A percentile compares a stretch with the other conserved stretches of the same genome.
phyloP scores from a whole-genome alignment of 2,888 invertebrate species.

The Heliconius ismenius region DNA sequence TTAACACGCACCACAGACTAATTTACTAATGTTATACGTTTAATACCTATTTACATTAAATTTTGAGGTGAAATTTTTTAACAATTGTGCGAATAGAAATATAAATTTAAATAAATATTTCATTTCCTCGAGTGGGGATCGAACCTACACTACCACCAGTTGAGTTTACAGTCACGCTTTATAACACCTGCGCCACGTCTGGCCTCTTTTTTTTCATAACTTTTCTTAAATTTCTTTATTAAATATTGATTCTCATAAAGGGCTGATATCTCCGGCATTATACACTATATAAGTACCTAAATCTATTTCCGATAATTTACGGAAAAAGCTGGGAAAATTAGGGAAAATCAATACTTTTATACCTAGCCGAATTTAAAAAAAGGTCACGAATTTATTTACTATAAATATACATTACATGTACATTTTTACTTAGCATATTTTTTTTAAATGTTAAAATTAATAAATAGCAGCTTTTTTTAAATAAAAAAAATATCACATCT shows the following conservation, averaged over 20 bases:
- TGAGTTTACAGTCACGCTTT: neutral
- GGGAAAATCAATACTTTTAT: too few species aligned
- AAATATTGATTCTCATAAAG: neutral
- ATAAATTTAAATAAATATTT: too few species aligned
- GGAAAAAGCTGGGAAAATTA: neutral
- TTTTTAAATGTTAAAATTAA: too few species aligned
- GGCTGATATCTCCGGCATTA: neutral
- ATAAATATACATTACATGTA: too few species aligned
- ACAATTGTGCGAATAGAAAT: too few species aligned
- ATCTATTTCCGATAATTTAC: neutral
- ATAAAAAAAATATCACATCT: slow-evolving; percentile 9
- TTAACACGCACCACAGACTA: slow-evolving; percentile 45
- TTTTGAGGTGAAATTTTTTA: neutral
- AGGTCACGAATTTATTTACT: neutral
- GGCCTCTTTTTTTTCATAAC: neutral
- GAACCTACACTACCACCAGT: neutral
- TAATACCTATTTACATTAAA: neutral
- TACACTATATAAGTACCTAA: too few species aligned
- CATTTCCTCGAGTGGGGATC: neutral
- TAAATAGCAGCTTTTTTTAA: neutral
- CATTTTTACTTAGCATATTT: too few species aligned
- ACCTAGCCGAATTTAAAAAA: neutral
- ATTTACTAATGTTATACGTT: slow-evolving; percentile 33
- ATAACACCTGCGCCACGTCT: neutral
- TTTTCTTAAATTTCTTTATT: neutral